Base-by-base conservation (phyloP, 2,113 vertebrate species). In the Lophius piscatorius region DNA sequence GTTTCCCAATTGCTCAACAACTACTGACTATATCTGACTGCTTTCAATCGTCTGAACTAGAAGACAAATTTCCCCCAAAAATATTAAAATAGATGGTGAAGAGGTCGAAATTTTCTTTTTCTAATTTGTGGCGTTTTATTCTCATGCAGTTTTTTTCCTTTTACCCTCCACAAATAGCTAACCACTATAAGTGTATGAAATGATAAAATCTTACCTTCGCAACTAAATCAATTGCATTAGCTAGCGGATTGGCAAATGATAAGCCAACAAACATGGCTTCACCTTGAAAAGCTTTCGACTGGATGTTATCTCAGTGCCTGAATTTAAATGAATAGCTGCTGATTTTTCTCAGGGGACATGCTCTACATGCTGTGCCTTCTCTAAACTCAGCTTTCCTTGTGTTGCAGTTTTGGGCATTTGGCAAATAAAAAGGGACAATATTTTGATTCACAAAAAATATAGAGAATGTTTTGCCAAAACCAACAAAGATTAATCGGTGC, bases 361-460 rank as follows among this genome's bases (percentile, higher is more conserved):
- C 48, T 72, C 45, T 60, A 36, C 31, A 58, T 42, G 31, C 59
- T 79, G 82, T 84, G 69, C 79, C 81, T 86, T 87, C 54, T 74
- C 60, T 47, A 41, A 44, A 28, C 44, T 16, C 41, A 50, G 26
- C 40, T 75, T 35, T 54, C 18, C 42, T 59, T 70, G 58, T 70
- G 48, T 73, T 70, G 68, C 65, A 77, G 64, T 10, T 73, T 41
- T 72, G 61, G 35, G 18, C 38, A 45, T 49, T 38, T 57, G 56
- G 67, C 57, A 29, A 54, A 51, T 31, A 3, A 34, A 24, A 46
- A 69, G 70, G 73, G 66, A 48, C 75, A 56, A 24, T 76, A 45
- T 73, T 75, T 72, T 64, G 60, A 71, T 50, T 80, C 70, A 56
- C 49, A 62, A 72, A 80, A 38, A 23, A 74, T 63, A 78, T 50